Evolutionary conservation across 2,113 vertebrate genomes (phyloP).

Genomic region (Lasiurus cinereus): DNA sequence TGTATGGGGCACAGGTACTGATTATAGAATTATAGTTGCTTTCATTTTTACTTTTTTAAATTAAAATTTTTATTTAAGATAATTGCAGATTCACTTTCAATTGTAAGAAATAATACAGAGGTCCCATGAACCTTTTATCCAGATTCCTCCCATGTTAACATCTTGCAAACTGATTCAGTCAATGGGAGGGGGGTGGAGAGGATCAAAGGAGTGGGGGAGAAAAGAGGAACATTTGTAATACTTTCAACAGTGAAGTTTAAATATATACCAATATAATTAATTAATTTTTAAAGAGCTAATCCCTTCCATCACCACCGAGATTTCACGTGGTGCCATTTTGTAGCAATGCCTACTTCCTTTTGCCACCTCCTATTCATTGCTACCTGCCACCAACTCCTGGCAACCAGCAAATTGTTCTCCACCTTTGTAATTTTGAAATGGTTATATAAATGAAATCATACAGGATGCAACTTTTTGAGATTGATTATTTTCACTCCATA

Average conservation of each 20-base stretch:
- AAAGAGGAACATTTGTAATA: no score
- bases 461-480: not conserved
- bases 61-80: not conserved
- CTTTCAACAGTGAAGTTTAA: no score
- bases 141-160: not conserved
- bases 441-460: not conserved
- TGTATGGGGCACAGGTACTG: not conserved
- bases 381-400: not conserved
- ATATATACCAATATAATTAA: no score
- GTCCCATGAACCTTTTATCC: not conserved
- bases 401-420: not conserved
- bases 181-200: not conserved
- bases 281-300: no score
- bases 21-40: not conserved
- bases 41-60: not conserved
- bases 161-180: not conserved
- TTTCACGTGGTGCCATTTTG: not conserved
- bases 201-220: no score
- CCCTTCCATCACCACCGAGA: not conserved
- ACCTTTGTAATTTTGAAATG: not conserved
- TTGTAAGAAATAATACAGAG: conserved; percentile 5
- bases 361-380: not conserved
- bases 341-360: not conserved
- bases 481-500: not conserved
- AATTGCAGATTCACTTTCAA: not conserved